phyloP scores from a whole-genome alignment of 2,113 vertebrate genomes.

The Chloropsis cyanopogon region DNA sequence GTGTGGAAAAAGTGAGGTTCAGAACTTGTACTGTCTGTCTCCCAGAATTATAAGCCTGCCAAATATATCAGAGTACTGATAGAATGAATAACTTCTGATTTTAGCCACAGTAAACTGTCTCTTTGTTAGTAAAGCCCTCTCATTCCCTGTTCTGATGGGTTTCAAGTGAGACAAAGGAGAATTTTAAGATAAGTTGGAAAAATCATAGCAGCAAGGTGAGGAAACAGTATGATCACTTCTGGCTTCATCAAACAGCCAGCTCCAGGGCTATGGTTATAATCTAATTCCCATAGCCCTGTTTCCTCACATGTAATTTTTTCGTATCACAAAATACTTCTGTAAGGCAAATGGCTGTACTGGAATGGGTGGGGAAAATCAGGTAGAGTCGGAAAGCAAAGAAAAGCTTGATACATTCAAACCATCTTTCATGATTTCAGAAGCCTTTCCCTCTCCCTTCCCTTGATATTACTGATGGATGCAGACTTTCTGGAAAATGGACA shows the following conservation, averaged over 20 bases:
- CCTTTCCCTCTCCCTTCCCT: not conserved
- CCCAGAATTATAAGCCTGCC: not conserved
- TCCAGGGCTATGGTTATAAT: not conserved
- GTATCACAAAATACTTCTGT: not conserved
- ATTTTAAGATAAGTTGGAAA: not conserved
- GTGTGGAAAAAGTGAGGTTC: not conserved
- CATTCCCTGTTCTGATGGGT: not conserved
- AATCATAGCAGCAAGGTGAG: not conserved
- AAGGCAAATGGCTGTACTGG: not conserved
- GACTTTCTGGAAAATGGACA: constrained; percentile 37
- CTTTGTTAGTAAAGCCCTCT: not conserved
- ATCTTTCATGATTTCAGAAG: constrained; percentile 11
- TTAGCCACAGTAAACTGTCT: not conserved
- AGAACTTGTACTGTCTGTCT: not conserved
- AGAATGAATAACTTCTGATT: not conserved
- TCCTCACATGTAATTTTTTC: not conserved
- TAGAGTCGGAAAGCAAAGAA: not conserved
- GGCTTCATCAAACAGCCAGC: not conserved
- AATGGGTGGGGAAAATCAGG: not conserved
- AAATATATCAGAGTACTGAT: not conserved
- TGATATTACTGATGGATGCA: not conserved
- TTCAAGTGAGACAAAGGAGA: not conserved
- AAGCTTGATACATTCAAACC: not conserved
- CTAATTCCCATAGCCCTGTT: not conserved
- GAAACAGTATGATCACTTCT: not conserved